These are phyloP conservation scores for Cuniculus paca DNA, from an alignment of 2,797 vertebrate genomes.

Conservation along the genomic window DNA sequence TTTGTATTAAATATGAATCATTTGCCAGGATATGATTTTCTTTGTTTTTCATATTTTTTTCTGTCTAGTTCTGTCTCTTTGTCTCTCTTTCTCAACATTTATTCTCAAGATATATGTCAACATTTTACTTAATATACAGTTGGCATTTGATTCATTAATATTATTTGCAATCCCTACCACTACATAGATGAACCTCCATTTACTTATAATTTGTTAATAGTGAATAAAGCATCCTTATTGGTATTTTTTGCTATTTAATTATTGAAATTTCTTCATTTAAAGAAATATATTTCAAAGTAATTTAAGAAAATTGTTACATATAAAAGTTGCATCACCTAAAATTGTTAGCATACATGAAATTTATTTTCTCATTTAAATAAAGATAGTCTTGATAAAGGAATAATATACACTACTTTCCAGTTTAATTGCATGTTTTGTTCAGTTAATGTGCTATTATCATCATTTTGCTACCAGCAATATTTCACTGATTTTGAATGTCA, in stretches of 20 bases:
- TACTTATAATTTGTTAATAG: neutral
- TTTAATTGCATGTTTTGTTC: neutral
- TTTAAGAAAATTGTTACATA: neutral
- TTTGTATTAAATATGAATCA: neutral
- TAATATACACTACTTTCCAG: neutral
- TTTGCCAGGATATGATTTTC: neutral
- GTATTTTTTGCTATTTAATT: neutral
- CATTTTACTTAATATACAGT: neutral
- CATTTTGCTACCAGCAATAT: neutral
- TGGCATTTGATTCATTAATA: neutral
- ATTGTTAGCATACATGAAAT: neutral
- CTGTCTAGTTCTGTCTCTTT: neutral
- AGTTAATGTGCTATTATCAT: neutral
- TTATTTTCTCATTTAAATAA: neutral
- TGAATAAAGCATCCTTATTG: neutral
- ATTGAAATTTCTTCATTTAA: neutral
- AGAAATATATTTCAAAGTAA: neutral
- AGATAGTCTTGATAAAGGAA: neutral
- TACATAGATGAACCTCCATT: neutral
- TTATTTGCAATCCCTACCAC: neutral
- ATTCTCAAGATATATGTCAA: neutral
- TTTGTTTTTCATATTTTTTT: neutral
- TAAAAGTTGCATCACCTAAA: neutral
- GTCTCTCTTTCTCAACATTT: neutral
- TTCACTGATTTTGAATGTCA: neutral